Conservation (phyloP, 2,113 vertebrate species). For the Rhinolophus ferrumequinum region DNA sequence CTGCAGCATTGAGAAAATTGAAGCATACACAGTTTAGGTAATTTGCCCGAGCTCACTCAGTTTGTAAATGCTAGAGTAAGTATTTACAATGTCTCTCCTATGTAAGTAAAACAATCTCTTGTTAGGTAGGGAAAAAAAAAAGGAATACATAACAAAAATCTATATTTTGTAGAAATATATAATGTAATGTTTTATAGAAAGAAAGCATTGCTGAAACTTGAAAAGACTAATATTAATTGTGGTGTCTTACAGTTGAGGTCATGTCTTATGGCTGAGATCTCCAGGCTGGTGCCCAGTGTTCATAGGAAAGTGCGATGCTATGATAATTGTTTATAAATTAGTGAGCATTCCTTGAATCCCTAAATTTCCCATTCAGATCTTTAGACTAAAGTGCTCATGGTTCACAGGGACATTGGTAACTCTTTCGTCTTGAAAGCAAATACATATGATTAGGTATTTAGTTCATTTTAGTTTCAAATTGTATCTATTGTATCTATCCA, state of each 20-base stretch:
- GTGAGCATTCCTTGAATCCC: not conserved
- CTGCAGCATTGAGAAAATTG: not conserved
- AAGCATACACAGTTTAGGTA: not conserved
- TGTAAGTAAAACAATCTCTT: not conserved
- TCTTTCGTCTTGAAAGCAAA: not conserved
- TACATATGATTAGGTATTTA: not conserved
- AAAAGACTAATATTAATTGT: not conserved
- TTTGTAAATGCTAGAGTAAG: not conserved
- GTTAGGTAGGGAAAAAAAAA: not conserved
- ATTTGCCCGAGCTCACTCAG: not conserved
- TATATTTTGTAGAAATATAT: not conserved
- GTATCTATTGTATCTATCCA: not conserved
- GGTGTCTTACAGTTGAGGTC: not conserved
- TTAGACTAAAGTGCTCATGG: not conserved
- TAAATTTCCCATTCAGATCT: not conserved
- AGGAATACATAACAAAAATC: not conserved
- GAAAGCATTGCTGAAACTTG: not conserved
- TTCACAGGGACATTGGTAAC: not conserved
- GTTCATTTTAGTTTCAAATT: not conserved
- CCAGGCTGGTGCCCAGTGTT: not conserved
- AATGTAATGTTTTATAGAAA: not conserved
- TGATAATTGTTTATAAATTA: not conserved
- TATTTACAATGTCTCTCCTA: not conserved
- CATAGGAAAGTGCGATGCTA: rapidly evolving
- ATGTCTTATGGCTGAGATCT: not conserved